Conservation (phyloP, 2,888 invertebrate genomes). For the Thereva nobilitata region DNA sequence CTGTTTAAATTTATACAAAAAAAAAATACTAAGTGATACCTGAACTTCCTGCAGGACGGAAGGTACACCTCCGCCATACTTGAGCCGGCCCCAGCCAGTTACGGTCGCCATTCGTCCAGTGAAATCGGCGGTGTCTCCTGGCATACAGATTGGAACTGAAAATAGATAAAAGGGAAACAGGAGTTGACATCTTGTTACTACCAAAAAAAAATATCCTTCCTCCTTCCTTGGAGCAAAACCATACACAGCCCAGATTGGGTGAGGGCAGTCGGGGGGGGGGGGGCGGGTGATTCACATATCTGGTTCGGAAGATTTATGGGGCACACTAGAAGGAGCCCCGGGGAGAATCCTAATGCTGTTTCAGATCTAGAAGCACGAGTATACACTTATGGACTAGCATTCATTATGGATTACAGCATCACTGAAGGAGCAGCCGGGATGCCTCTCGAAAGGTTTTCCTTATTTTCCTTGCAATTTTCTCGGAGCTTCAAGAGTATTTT, state of each 20-base stretch:
- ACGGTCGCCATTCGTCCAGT: conserved; percentile 87
- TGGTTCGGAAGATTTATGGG: conserved; percentile 2
- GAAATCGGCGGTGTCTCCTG: conserved; percentile 76
- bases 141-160: conserved; percentile 88
- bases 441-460: no score
- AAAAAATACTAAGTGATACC: conserved; percentile 52
- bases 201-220: no score
- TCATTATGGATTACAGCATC: no score
- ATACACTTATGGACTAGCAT: no score
- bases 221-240: no score
- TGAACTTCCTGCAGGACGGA: conserved; percentile 88
- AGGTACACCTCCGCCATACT: conserved; percentile 89
- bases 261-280: neutral
- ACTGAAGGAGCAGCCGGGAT: no score
- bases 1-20: neutral
- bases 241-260: no score
- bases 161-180: neutral
- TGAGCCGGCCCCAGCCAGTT: conserved; percentile 90
- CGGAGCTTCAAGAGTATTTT: no score
- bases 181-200: conserved; percentile 8
- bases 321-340: neutral
- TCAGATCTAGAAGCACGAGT: neutral
- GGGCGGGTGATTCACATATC: conserved; percentile 8
- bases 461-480: no score
- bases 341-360: conserved; percentile 10